These are phyloP conservation scores for Epistrophe eligans DNA, from an alignment of 2,888 invertebrate genomes.

Conservation along the genomic window DNA sequence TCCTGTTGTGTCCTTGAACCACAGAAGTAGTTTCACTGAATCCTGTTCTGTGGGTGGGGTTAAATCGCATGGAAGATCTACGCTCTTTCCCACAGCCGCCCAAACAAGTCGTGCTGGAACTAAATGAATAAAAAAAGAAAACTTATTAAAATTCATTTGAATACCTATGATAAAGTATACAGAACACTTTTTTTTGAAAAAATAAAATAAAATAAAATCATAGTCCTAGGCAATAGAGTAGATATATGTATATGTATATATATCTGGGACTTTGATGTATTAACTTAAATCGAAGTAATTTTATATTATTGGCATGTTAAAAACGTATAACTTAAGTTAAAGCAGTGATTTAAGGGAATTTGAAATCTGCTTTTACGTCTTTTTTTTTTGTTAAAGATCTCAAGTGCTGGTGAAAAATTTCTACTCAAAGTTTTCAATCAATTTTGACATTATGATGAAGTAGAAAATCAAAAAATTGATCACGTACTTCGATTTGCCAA, in stretches of 20 bases:
- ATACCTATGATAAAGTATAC: conserved; percentile 1
- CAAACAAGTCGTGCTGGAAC: conserved; percentile 89
- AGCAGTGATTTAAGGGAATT: conserved; percentile 26
- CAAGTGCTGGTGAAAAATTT: conserved; percentile 5
- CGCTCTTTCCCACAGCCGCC: conserved; percentile 91
- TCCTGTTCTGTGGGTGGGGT: conserved; percentile 89
- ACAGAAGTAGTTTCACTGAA: conserved; percentile 92
- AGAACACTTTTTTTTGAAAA: background rate
- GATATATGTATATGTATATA: no score
- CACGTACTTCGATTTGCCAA: conserved; percentile 11
- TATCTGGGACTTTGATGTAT: conserved; percentile 17
- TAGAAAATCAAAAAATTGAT: conserved; percentile 1
- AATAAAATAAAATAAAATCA: background rate
- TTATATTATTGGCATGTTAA: conserved; percentile 33
- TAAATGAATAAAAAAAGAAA: conserved; percentile 82
- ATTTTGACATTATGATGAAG: conserved; percentile 30
- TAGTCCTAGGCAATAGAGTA: background rate
- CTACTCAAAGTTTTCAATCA: conserved; percentile 26
- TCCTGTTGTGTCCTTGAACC: conserved; percentile 94
- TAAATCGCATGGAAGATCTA: conserved; percentile 93
- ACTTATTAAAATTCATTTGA: conserved; percentile 45
- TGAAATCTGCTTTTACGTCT: background rate
- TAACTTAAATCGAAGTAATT: conserved; percentile 35
- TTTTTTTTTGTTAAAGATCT: background rate
- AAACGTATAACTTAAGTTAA: conserved; percentile 23